Percentiles rank a stretch among this genome's conserved stretches.
Conservation (phyloP, 2,888 invertebrate species). For the Mamestra brassicae region DNA sequence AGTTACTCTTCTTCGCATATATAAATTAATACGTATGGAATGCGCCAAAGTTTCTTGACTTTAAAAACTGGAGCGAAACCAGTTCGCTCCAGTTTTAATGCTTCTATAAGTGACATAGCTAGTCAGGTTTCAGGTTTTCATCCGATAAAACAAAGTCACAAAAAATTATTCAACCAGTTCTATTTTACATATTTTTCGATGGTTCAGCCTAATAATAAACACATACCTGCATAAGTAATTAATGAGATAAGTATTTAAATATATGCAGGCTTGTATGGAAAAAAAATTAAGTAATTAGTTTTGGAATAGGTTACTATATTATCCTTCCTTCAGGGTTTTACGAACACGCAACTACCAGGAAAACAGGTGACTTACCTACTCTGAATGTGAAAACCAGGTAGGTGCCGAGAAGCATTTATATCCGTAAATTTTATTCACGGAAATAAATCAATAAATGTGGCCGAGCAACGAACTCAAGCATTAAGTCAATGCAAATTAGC, state of each 20-base stretch:
- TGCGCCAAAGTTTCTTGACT: background rate
- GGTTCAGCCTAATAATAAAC: background rate
- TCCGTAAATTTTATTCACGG: too few species aligned
- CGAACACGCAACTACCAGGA: constrained; percentile 2
- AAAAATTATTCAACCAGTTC: background rate
- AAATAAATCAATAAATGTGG: constrained; percentile 17
- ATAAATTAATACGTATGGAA: too few species aligned
- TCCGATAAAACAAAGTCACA: background rate
- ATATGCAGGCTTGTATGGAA: too few species aligned
- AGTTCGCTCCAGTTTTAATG: background rate
- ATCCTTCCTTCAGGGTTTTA: background rate
- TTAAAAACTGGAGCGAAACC: constrained; percentile 10
- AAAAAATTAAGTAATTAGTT: too few species aligned
- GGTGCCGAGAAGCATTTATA: background rate
- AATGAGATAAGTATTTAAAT: background rate
- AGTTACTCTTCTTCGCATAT: too few species aligned
- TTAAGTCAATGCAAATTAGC: constrained; percentile 8
- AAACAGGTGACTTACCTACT: constrained; percentile 3
- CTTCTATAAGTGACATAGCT: background rate
- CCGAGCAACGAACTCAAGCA: constrained; percentile 4
- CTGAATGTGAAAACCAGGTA: background rate
- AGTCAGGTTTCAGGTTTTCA: background rate
- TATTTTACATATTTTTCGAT: background rate
- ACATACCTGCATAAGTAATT: background rate
- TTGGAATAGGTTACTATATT: background rate